phyloP scores from a whole-genome alignment of 35 echinoderm and acorn worm genomes.

The Hemicentrotus pulcherrimus region DNA sequence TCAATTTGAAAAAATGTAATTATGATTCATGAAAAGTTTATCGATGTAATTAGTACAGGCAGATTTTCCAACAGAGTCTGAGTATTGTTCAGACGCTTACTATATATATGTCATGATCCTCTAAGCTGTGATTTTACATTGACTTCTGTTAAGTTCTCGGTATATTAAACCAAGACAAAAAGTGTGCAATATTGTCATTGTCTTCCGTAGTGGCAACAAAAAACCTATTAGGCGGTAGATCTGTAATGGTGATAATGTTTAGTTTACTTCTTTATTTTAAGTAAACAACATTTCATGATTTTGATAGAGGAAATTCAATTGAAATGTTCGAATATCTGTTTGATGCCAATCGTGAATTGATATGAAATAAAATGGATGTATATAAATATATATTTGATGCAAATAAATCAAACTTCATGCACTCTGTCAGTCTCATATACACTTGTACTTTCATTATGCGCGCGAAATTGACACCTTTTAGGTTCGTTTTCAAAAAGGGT shows the following conservation, averaged over 20 bases:
- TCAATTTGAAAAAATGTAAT: too few species aligned
- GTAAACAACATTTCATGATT: neutral
- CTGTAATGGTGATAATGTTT: neutral
- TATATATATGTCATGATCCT: too few species aligned
- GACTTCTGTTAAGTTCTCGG: too few species aligned
- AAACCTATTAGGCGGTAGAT: neutral
- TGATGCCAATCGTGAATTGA: neutral
- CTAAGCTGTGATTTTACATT: too few species aligned
- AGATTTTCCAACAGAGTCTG: too few species aligned
- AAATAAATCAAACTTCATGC: neutral
- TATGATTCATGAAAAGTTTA: too few species aligned
- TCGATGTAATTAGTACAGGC: too few species aligned
- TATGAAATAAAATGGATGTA: neutral
- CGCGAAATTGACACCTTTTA: too few species aligned
- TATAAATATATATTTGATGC: constrained; percentile 6
- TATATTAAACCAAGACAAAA: neutral
- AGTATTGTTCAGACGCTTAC: too few species aligned
- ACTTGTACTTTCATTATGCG: too few species aligned
- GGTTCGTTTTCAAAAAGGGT: too few species aligned
- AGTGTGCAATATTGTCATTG: neutral
- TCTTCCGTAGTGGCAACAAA: neutral
- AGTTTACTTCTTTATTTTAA: neutral
- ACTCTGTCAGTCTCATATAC: neutral
- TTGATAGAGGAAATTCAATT: neutral
- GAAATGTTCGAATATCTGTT: neutral